Conservation (phyloP, 2,113 vertebrate species). For the Hippocampus barbouri region DNA sequence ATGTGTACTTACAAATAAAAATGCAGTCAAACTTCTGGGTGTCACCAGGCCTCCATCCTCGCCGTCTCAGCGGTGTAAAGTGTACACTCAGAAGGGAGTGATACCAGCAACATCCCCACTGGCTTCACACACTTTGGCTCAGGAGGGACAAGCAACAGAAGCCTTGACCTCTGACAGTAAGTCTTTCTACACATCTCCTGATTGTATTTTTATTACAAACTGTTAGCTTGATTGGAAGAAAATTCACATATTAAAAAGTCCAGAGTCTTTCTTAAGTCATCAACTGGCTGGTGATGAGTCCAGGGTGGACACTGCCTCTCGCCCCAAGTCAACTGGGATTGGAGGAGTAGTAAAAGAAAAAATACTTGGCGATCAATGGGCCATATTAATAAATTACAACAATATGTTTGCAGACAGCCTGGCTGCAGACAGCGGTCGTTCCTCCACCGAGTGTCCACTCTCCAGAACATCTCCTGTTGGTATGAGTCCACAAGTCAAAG, state of each 20-base stretch:
- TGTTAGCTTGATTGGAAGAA: neutral
- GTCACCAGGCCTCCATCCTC: slow-evolving; percentile 77
- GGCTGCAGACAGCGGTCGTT: slow-evolving; percentile 76
- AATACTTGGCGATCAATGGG: neutral
- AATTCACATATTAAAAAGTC: neutral
- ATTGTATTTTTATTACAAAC: neutral
- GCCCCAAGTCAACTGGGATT: too few species aligned
- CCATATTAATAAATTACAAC: neutral
- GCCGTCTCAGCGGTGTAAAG: slow-evolving; percentile 93
- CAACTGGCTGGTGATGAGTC: too few species aligned
- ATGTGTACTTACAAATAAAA: neutral
- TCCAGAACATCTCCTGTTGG: slow-evolving; percentile 87
- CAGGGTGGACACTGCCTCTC: too few species aligned
- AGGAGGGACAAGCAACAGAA: slow-evolving; percentile 67
- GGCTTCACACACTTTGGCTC: slow-evolving; percentile 72
- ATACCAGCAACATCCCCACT: slow-evolving; percentile 77
- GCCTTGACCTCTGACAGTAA: slow-evolving; percentile 63
- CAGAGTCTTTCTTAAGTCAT: too few species aligned
- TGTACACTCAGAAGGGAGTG: slow-evolving; percentile 94
- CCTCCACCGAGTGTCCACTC: slow-evolving; percentile 76
- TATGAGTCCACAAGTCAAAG: slow-evolving; percentile 86
- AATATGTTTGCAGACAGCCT: slow-evolving; percentile 69
- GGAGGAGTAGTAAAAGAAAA: too few species aligned
- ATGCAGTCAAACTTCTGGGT: neutral
- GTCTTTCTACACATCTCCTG: slow-evolving; percentile 1